Percentiles rank a stretch among this genome's conserved stretches.
Evolutionary conservation across 2,888 invertebrate species (phyloP).

Genomic region (Limnephilus auricula): DNA sequence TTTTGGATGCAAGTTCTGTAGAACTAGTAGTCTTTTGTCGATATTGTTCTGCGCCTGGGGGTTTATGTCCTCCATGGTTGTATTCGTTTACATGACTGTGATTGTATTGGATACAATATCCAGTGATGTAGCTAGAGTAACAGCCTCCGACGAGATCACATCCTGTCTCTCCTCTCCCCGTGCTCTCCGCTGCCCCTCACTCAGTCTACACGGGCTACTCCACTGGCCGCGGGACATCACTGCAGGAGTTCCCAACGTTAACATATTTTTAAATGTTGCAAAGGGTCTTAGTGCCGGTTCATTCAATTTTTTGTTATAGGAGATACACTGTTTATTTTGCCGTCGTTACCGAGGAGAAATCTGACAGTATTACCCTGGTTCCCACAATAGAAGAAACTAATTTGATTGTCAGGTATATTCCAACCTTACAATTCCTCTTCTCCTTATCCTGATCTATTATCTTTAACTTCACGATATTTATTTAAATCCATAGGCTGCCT

Average conservation of each 20-base stretch:
- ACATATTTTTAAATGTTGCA: not conserved
- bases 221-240: not conserved
- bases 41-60: not conserved
- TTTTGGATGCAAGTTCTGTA: too few relatives aligned
- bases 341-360: too few relatives aligned
- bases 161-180: constrained; percentile 22
- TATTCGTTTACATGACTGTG: not conserved
- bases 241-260: not conserved
- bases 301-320: too few relatives aligned
- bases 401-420: too few relatives aligned
- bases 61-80: not conserved
- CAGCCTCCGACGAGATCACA: not conserved
- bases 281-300: too few relatives aligned
- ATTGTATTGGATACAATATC: not conserved
- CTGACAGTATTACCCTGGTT: too few relatives aligned
- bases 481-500: too few relatives aligned
- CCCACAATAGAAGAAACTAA: too few relatives aligned
- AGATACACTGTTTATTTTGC: too few relatives aligned
- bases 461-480: too few relatives aligned
- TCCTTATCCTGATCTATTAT: too few relatives aligned
- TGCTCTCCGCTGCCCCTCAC: not conserved
- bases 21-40: not conserved
- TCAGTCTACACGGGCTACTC: constrained; percentile 12
- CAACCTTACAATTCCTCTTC: too few relatives aligned
- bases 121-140: not conserved